Base-by-base conservation (phyloP, 2,888 invertebrate genomes). In the Metopia argyrocephala region DNA sequence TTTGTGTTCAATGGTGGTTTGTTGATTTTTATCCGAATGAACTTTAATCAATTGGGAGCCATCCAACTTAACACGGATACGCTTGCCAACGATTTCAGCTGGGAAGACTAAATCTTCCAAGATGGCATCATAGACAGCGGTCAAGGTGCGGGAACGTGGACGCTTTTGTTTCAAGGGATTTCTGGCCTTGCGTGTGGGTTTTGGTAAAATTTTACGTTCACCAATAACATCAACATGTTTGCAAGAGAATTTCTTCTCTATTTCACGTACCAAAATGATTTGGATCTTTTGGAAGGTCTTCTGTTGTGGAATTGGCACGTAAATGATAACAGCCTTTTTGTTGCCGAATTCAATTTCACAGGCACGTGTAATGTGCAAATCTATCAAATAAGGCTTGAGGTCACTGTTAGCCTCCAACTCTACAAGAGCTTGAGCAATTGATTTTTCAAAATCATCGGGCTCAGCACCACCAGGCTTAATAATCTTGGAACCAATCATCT, bases 191-290 rank as follows among this genome's bases (percentile, higher is more conserved):
- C 98, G 94, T 83, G 97, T 98, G 70, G 99, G 99, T 91, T 99
- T 99, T 83, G 98, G 98, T 85, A 99, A 93, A 90, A 99, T 99
- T 90, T 98, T 97, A 88, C 99, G 94, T 92, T 99, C 96, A 52
- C 98, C 99, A 88, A 99, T 94, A 89, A 99, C 97, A 85, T 99
- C 98, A 12, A 99, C 98, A 90, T 99, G 98, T 91, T 98, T 98
- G 83, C 99, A 99, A 87, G 97, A 98, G 92, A 99, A 98, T 91
- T 99, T 99, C 94, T 99, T 99, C 91, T 99, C 99, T 89, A 99
- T 92, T 91, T 99, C 99, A 87, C 99, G 94, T 57, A 99, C 98
- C 87, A 99, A 92, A 85, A 98, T 94, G 84, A 96, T 96, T 92
- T 99, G 99, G 86, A 99, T 96, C 92, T 98, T 99, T 92, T 99